Base-by-base conservation (phyloP, 1,140 invertebrate genomes). In the Ceratoteleas bidentatus region DNA sequence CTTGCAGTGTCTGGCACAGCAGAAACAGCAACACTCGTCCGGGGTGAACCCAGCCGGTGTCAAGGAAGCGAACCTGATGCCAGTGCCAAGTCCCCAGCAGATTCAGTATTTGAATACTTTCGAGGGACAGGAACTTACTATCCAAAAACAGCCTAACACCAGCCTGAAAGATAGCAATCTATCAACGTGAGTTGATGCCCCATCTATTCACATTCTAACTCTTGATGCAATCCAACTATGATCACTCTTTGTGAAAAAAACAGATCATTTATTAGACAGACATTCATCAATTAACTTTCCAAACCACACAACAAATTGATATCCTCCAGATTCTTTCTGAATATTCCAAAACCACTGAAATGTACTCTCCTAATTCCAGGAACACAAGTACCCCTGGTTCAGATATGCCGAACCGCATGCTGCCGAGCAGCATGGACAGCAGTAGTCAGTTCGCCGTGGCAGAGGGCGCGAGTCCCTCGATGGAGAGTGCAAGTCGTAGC, bases 41-140 rank as follows among this genome's bases (percentile, higher is more conserved):
- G 65, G 87, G 33, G 91, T 90, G 9, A 90, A 90, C 40, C 84
- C 91, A 13, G 83, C 91, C 5, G 89, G 91, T 11, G 92, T 92
- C 14, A 96, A 97, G 91, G 96, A 97, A 90, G 95, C 96, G 32
- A 98, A 97, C 92, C 92, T 99, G 76, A 98, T 98, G 96, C 97
- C 97, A 49, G 97, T 98, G 79, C 98, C 97, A 73, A 98, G 97
- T 64, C 97, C 98, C 33, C 97, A 98, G 91, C 97, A 98, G 93
- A 98, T 98, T 88, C 97, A 97, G 84, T 98, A 98, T 93, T 93
- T 98, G 73, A 98, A 97, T 93, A 95, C 97, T 70, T 98, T 98
- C 91, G 97, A 98, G 93, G 97, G 97, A 52, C 97, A 99, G 93
- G 98, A 99, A 92, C 91, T 98, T 78, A 98, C 97, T 61, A 99